Evolutionary conservation across 2,113 vertebrate species (phyloP), one percentile per base, ranked within the genome.

Genomic region (Chloroceryle aenea): DNA sequence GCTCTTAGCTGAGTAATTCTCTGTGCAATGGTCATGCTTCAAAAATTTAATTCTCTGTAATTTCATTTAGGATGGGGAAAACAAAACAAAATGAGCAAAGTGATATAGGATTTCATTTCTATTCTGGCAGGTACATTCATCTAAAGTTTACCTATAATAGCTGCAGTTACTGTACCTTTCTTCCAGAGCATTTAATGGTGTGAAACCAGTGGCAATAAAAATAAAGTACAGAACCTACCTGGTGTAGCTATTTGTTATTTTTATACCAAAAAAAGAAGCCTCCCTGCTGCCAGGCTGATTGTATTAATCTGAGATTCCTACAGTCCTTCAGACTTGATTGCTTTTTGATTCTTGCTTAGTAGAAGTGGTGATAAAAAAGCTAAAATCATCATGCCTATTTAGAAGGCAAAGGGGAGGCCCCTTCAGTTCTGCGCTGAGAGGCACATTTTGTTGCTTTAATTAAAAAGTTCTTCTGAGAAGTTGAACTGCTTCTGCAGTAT

Each of bases 41-140:
- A 97, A 93, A 97, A 98, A 98, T 97, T 95, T 90, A 97, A 98
- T 98, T 97, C 84, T 83, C 89, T 69, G 63, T 97, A 98, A 98
- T 97, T 97, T 95, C 75, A 97, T 98, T 98, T 97, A 85, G 89
- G 86, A 92, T 95, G 73, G 40, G 84, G 42, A 89, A 96, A 95
- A 92, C 85, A 93, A 95, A 96, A 90, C 74, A 81, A 86, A 87
- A 96, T 58, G 30, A 96, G 93, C 72, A 58, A 95, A 97, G 90
- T 84, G 91, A 96, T 95, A 87, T 59, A 94, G 88, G 92, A 96
- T 97, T 98, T 96, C 84, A 83, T 97, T 98, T 96, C 72, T 78
- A 67, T 92, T 93, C 87, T 98, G 96, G 88, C 93, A 97, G 92
- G 85, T 93, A 83, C 96, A 96, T 98, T 97, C 45, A 96, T 97